These are phyloP conservation scores for Caranx ignobilis DNA, from an alignment of 2,113 vertebrate genomes.

Conservation along the genomic window DNA sequence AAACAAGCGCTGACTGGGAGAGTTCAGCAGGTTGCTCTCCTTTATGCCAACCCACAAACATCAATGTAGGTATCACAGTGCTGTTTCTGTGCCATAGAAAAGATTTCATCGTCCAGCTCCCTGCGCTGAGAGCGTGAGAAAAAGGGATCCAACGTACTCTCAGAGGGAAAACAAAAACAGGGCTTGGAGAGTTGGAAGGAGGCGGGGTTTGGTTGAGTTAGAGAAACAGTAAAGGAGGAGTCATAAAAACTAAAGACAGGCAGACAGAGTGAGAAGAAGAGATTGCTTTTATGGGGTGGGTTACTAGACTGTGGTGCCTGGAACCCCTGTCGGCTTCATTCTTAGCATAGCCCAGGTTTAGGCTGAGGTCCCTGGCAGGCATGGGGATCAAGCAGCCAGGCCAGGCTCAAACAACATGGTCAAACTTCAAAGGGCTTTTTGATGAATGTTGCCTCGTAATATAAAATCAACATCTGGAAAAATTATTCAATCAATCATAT, in stretches of 20 bases:
- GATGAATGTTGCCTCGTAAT: conserved; percentile 31
- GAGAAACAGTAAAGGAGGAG: conserved; percentile 7
- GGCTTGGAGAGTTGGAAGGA: background rate
- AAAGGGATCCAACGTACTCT: conserved; percentile 26
- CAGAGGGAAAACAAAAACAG: conserved; percentile 53
- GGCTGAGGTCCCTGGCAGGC: conserved; percentile 46
- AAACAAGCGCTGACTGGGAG: conserved; percentile 38
- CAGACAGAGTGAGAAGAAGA: conserved; percentile 28
- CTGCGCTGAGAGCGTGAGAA: conserved; percentile 65
- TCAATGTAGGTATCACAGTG: conserved; percentile 12
- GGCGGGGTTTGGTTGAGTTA: conserved; percentile 15
- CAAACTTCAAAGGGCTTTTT: conserved; percentile 44
- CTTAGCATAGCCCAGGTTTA: conserved; percentile 74
- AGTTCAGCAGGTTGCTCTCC: conserved; percentile 24
- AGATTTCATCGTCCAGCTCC: conserved; percentile 50
- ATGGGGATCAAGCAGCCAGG: conserved; percentile 48
- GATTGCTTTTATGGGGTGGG: conserved; percentile 59
- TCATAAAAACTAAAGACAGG: conserved; percentile 13
- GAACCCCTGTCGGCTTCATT: conserved; percentile 64
- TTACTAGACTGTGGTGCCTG: conserved; percentile 67
- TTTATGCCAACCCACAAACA: conserved; percentile 43
- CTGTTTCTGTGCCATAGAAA: conserved; percentile 51
- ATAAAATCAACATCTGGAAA: conserved; percentile 28
- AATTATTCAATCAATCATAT: conserved; percentile 15
- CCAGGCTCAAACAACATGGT: conserved; percentile 24